phyloP scores from a whole-genome alignment of 2,113 vertebrate species.

The Amphiprion ocellaris region DNA sequence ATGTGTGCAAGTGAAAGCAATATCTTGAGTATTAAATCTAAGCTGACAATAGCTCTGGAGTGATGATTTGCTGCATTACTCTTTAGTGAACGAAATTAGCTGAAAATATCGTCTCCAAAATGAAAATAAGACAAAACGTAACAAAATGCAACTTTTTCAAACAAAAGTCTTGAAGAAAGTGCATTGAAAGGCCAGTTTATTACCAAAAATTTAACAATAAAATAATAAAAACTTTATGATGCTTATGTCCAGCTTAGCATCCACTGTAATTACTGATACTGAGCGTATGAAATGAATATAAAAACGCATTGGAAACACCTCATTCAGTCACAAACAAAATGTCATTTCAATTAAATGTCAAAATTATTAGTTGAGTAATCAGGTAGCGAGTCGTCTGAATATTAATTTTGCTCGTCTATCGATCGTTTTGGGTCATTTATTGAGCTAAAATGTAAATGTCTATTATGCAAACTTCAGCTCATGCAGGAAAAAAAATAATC shows the following conservation, averaged over 20 bases:
- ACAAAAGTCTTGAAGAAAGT: not conserved
- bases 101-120: not conserved
- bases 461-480: no score
- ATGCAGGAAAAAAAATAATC: not conserved
- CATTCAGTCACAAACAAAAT: not conserved
- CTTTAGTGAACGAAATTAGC: not conserved
- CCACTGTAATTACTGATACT: no score
- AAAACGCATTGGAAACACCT: not conserved
- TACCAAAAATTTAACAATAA: not conserved
- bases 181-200: not conserved
- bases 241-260: no score
- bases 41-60: not conserved
- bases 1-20: no score
- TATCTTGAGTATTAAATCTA: not conserved
- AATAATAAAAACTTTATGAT: no score
- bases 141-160: not conserved
- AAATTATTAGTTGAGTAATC: not conserved
- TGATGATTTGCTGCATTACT: no score
- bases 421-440: slow-evolving; percentile 3
- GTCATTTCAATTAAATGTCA: not conserved
- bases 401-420: not conserved
- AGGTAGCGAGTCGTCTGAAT: not conserved
- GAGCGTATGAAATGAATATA: no score
- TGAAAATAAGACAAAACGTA: not conserved
- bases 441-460: slow-evolving; percentile 4